Conservation (phyloP, 2,113 vertebrate species). For the Larimichthys polyactis region DNA sequence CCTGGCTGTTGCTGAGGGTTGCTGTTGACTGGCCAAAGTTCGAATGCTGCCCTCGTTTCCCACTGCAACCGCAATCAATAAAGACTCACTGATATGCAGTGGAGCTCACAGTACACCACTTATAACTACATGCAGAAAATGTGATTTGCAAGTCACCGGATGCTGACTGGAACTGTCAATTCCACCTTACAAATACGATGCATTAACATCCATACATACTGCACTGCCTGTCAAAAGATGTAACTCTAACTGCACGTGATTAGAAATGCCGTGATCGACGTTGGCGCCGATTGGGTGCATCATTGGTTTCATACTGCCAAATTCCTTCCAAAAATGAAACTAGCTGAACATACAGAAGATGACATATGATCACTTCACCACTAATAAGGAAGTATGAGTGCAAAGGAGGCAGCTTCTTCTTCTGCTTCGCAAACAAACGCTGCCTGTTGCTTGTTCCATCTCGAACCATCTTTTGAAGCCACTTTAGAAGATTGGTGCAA, state of each 20-base stretch:
- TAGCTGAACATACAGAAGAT: background rate
- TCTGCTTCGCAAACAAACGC: background rate
- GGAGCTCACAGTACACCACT: background rate
- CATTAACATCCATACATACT: background rate
- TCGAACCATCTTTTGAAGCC: background rate
- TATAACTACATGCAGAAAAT: background rate
- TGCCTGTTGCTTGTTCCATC: background rate
- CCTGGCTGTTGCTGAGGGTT: background rate
- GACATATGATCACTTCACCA: too few relatives aligned
- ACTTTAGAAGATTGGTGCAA: background rate
- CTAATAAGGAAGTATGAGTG: background rate
- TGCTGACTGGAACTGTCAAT: background rate
- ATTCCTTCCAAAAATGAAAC: background rate
- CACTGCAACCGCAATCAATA: constrained; percentile 35
- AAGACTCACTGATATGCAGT: background rate
- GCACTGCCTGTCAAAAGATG: background rate
- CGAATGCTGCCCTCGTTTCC: constrained; percentile 9
- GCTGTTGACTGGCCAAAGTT: constrained; percentile 59
- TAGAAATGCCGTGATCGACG: background rate
- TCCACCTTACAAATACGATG: background rate
- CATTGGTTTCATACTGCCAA: background rate
- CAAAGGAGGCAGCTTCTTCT: background rate
- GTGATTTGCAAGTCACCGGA: background rate
- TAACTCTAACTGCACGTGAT: too few relatives aligned
- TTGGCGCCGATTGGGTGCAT: background rate